These are phyloP conservation scores for Hypsibius dujardini DNA, from an alignment of 1,140 invertebrate genomes.

Conservation along the genomic window DNA sequence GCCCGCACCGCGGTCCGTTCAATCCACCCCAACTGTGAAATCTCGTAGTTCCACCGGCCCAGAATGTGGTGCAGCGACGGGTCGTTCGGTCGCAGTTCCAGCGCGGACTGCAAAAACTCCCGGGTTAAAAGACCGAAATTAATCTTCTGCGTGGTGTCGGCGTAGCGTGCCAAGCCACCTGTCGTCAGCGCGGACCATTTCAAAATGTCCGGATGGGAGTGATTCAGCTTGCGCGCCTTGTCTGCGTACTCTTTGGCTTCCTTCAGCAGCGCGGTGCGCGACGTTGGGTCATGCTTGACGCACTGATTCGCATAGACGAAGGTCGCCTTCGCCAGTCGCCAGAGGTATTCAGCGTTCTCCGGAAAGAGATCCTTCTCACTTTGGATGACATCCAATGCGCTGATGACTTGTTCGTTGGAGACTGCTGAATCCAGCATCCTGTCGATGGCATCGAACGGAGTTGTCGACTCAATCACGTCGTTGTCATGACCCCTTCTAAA, in stretches of 20 bases:
- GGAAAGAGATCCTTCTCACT: constrained; percentile 17
- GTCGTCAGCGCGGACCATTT: constrained; percentile 15
- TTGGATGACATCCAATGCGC: neutral
- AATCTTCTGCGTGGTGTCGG: constrained; percentile 10
- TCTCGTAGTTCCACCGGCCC: constrained; percentile 50
- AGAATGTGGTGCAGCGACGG: constrained; percentile 47
- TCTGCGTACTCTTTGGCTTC: constrained; percentile 16
- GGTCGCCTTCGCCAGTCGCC: constrained; percentile 49
- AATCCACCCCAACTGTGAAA: constrained; percentile 45
- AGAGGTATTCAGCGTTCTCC: constrained; percentile 38
- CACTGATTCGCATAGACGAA: constrained; percentile 23
- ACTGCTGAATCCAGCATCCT: neutral
- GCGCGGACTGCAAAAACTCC: constrained; percentile 33
- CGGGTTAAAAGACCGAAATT: neutral
- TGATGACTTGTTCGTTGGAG: neutral
- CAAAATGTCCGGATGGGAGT: neutral
- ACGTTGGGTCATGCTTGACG: neutral
- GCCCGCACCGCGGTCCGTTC: constrained; percentile 52
- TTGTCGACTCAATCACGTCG: neutral
- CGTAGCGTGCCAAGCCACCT: neutral
- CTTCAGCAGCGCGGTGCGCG: neutral
- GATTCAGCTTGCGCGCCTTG: neutral
- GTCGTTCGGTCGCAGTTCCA: constrained; percentile 47
- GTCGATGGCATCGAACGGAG: constrained; percentile 4
- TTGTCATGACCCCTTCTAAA: neutral